Base-by-base conservation (phyloP, 2,888 invertebrate genomes). In the Tetanocera ferruginea region DNA sequence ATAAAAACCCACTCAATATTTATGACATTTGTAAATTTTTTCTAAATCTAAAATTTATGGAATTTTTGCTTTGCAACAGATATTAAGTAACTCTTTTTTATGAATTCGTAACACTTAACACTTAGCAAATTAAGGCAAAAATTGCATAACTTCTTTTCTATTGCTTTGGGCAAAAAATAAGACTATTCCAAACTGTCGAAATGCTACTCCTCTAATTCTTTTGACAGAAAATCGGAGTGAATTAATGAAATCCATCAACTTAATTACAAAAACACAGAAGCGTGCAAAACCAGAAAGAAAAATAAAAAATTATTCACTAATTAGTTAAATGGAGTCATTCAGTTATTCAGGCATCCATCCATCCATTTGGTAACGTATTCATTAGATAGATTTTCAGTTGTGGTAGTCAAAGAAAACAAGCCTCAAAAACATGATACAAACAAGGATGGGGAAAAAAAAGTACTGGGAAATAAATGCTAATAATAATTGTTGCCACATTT, bases 171-270 rank as follows among this genome's bases (percentile, higher is more conserved):
- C 1, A 11, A 11, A 43, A 1, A 6, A 43, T 31, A 43, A 14
- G 57, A 9, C 4, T 55, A 8, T 55, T 55, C 19, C 1, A 55
- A 3, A 55, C 9, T 19, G 19, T 60, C 28, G 25, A 4, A 25
- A 60, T 8, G 43, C 43, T 25, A 4, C 19, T 60, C 0, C 57
- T 60, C 57, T 57, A 19, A 9, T 19, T 19, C 57, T 25, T 57
- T 57, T 14, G 23, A 9, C 43, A 28, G 11, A 66, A 49, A 55
- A 37, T 28, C 28, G 55, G 1, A 67, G 67, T 43, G 55, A 67
- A 75, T 67, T 37, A 55, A 67, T 52, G 66, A 75, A 75, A 75
- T 67, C 67, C 75, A 75, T 75, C 75, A 75, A 55, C 8, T 52
- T 67, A 75, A 75, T 75, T 75, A 67, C 62, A 17, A 37, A 17